Percentiles rank a stretch among this genome's conserved stretches.
These are phyloP conservation scores for Carapus acus DNA, from an alignment of 2,797 vertebrate genomes.

Conservation along the genomic window DNA sequence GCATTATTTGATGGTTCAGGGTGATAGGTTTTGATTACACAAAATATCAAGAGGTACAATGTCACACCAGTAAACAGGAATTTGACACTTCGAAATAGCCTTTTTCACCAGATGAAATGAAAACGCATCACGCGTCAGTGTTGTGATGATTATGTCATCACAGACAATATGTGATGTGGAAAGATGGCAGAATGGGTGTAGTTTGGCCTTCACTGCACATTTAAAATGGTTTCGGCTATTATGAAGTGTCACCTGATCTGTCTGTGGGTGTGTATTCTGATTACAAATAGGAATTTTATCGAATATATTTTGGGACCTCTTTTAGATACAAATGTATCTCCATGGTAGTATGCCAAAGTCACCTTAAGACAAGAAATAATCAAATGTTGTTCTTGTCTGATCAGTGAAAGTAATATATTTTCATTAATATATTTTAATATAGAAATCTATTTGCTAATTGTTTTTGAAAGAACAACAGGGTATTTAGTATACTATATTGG, in stretches of 20 bases:
- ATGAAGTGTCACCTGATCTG: constrained; percentile 31
- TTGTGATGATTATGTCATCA: no score
- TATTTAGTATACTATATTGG: constrained; percentile 71
- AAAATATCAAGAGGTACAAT: constrained; percentile 47
- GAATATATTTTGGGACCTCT: constrained; percentile 51
- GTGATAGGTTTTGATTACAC: constrained; percentile 19
- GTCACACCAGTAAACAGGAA: constrained; percentile 31
- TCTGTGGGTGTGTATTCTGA: constrained; percentile 30
- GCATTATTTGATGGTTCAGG: constrained; percentile 38
- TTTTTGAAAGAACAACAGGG: constrained; percentile 78
- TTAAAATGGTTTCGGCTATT: no score
- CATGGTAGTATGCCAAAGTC: constrained; percentile 74
- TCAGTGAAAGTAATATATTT: constrained; percentile 98
- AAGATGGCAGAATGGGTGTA: no score
- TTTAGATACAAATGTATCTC: constrained; percentile 51
- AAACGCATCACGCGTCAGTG: no score
- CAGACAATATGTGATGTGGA: no score
- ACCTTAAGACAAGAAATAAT: constrained; percentile 67
- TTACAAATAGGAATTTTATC: constrained; percentile 37
- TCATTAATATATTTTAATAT: constrained; percentile 99
- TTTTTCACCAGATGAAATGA: constrained; percentile 9
- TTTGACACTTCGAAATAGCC: constrained; percentile 29
- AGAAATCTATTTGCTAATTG: constrained; percentile 75
- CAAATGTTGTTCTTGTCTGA: constrained; percentile 75
- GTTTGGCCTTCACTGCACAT: no score